A percentile compares a stretch with the other conserved stretches of the same genome.
These are phyloP conservation scores for Archocentrus centrarchus DNA, from an alignment of 2,113 vertebrate genomes.

Conservation along the genomic window DNA sequence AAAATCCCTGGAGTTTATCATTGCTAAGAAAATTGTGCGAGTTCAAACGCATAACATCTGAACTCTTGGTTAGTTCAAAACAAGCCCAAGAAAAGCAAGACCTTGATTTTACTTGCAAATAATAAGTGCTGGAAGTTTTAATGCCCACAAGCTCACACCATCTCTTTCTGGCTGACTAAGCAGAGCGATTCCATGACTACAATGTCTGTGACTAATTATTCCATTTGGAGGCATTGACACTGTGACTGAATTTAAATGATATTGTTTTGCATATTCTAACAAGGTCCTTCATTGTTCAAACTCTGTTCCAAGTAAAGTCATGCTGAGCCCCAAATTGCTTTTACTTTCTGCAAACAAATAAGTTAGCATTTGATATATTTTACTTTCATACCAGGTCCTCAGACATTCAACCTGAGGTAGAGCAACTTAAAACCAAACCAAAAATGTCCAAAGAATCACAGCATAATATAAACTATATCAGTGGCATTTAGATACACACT, in stretches of 20 bases:
- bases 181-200: slow-evolving; percentile 10
- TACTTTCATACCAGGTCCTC: neutral
- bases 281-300: slow-evolving; percentile 34
- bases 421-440: neutral
- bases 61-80: slow-evolving; percentile 1
- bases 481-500: neutral
- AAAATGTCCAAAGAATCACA: neutral
- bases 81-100: slow-evolving; percentile 13
- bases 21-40: neutral
- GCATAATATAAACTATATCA: neutral
- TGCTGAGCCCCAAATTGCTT: neutral
- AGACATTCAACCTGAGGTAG: neutral
- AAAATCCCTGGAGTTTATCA: neutral
- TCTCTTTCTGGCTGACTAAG: slow-evolving; percentile 17
- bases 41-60: slow-evolving; percentile 1
- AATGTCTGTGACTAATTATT: slow-evolving; percentile 43
- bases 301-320: slow-evolving; percentile 12
- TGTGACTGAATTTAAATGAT: slow-evolving; percentile 25
- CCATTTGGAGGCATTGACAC: slow-evolving; percentile 31
- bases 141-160: slow-evolving; percentile 22
- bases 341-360: neutral
- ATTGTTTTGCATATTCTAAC: slow-evolving; percentile 21
- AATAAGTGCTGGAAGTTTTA: slow-evolving; percentile 11
- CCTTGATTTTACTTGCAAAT: slow-evolving; percentile 47
- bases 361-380: neutral